Base-by-base conservation (phyloP, 2,797 vertebrate species). In the Parotocinclus haroldoi region DNA sequence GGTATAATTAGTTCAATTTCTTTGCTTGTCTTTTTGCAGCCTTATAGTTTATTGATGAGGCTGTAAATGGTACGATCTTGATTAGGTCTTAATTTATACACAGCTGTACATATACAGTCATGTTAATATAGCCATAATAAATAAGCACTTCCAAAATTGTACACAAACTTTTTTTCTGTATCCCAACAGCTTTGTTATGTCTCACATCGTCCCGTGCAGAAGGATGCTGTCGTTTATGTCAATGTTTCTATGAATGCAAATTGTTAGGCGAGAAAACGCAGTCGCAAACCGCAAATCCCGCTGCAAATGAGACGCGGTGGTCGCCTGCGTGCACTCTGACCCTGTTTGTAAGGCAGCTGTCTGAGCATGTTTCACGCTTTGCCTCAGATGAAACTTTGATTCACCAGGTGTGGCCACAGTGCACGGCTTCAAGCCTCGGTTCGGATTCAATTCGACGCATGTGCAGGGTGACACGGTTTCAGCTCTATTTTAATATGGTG, bases 321-420 rank as follows among this genome's bases (percentile, higher is more conserved):
- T 87, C 84, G 75, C 63, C 69, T 74, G 85, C 70, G 79, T 86
- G 87, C 87, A 89, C 89, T 88, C 80, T 87, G 82, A 88, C 87
- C 84, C 80, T 83, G 83, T 84, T 84, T 86, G 85, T 81, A 87
- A 86, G 86, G 86, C 82, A 58, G 80, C 85, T 89, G 89, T 89
- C 89, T 85, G 68, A 85, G 82, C 82, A 81, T 82, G 88, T 90
- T 90, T 89, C 85, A 89, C 79, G 86, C 86, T 86, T 59, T 5
- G 71, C 78, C 81, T 86, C 83, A 86, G 90, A 83, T 72, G 80
- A 76, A 86, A 84, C 85, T 88, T 83, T 80, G 74, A 85, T 73
- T 78, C 71, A 78, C 81, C 88, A 89, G 88, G 88, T 90, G 88
- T 71, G 82, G 84, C 80, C 78, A 13, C 14, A 14, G 67, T 70